Percentiles rank a stretch among this genome's conserved stretches.
phyloP scores from a whole-genome alignment of 2,888 invertebrate genomes.

The Spialia ferax region DNA sequence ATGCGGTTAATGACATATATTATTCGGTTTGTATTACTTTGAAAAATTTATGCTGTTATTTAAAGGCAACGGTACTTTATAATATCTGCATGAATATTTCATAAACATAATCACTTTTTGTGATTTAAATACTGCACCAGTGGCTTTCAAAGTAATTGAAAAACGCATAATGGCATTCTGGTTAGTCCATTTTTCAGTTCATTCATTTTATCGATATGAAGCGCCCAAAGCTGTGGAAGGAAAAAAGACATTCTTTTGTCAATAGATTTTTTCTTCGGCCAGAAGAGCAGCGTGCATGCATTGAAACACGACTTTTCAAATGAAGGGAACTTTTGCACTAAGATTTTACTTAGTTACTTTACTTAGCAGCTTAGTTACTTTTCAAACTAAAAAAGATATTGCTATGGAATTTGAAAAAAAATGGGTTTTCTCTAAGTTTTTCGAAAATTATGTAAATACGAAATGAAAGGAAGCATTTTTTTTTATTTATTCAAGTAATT shows the following conservation, averaged over 20 bases:
- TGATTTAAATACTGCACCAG: conserved; percentile 10
- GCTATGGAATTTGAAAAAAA: too few species aligned
- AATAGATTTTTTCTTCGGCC: conserved; percentile 60
- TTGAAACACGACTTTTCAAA: conserved; percentile 83
- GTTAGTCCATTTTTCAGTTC: not conserved
- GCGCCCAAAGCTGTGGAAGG: not conserved
- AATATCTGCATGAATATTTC: conserved; percentile 15
- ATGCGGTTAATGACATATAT: too few species aligned
- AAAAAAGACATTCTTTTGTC: not conserved
- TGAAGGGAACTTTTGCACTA: conserved; percentile 77
- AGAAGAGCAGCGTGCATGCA: conserved; percentile 81
- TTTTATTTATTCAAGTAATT: too few species aligned
- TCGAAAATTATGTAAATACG: too few species aligned
- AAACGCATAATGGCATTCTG: conserved; percentile 12
- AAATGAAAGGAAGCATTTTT: too few species aligned
- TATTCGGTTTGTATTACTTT: not conserved
- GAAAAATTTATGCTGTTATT: too few species aligned
- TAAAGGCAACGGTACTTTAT: not conserved
- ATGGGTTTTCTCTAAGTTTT: too few species aligned
- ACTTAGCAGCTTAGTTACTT: too few species aligned
- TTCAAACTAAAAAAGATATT: too few species aligned
- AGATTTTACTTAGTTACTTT: too few species aligned
- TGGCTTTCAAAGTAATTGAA: conserved; percentile 55
- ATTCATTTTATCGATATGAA: conserved; percentile 1
- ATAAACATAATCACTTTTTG: not conserved